Conservation (phyloP, 2,797 vertebrate species). For the Oreochromis mossambicus region DNA sequence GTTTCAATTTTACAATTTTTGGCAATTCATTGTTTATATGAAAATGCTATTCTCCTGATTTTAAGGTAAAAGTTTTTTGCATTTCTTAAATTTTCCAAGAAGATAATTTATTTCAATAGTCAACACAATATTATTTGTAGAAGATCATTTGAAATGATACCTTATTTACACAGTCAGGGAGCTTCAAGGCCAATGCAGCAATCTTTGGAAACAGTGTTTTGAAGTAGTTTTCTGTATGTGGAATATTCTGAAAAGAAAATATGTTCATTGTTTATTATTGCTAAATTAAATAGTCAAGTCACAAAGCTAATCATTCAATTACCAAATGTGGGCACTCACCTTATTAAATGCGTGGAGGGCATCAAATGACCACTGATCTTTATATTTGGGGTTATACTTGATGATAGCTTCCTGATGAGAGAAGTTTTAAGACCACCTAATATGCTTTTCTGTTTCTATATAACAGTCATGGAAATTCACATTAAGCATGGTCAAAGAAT, state of each 20-base stretch:
- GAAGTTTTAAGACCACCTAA: not conserved
- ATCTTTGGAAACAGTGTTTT: slow-evolving; percentile 51
- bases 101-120: not conserved
- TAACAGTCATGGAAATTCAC: not conserved
- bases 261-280: accelerated
- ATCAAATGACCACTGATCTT: slow-evolving; percentile 60
- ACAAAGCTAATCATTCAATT: no score
- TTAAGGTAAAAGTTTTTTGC: not conserved
- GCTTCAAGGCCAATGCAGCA: slow-evolving; percentile 53
- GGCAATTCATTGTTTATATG: not conserved
- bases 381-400: slow-evolving; percentile 59
- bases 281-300: not conserved
- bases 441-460: not conserved
- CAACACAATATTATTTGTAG: not conserved
- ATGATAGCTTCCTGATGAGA: slow-evolving; percentile 53
- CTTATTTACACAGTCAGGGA: slow-evolving; percentile 33
- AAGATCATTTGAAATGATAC: slow-evolving; percentile 17
- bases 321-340: slow-evolving; percentile 35
- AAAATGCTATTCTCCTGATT: not conserved
- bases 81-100: not conserved
- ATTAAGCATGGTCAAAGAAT: not conserved
- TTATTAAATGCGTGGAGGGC: slow-evolving; percentile 26
- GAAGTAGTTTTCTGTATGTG: not conserved
- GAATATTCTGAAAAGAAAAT: slow-evolving; percentile 5
- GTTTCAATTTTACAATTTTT: not conserved